Evolutionary conservation across 2,888 invertebrate species (phyloP).

Genomic region (Brachypterus glaber): DNA sequence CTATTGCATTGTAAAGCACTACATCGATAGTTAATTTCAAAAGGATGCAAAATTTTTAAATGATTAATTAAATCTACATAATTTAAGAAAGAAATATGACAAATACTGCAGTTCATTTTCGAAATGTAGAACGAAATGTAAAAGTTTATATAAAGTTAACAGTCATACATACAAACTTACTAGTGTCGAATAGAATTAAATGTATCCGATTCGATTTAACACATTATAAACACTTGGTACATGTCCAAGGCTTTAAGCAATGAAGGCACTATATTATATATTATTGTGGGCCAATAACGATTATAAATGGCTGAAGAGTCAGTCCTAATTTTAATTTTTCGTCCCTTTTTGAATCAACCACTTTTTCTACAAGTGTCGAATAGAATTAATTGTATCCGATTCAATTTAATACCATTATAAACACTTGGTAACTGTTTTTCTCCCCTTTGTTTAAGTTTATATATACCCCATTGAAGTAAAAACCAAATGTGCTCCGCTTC

Average conservation of each 20-base stretch:
- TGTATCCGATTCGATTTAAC: not conserved
- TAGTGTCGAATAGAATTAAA: not conserved
- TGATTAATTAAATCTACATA: not conserved
- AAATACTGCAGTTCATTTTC: not conserved
- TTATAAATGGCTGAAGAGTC: not conserved
- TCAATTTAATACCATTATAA: not conserved
- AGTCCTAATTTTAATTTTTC: not conserved
- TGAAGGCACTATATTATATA: not conserved
- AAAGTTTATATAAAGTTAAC: no score
- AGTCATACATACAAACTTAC: no score
- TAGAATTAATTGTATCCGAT: not conserved
- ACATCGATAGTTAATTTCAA: not conserved
- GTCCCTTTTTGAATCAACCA: no score
- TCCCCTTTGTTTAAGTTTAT: slow-evolving; percentile 1
- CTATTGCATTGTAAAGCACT: not conserved
- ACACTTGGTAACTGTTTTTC: slow-evolving; percentile 6
- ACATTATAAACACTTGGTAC: slow-evolving; percentile 2
- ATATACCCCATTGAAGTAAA: slow-evolving; percentile 8
- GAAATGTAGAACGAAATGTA: not conserved
- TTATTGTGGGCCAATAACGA: not conserved
- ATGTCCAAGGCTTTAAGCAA: slow-evolving; percentile 1
- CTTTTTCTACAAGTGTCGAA: no score
- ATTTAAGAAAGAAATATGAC: not conserved
- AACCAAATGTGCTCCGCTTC: slow-evolving; percentile 6
- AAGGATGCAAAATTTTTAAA: not conserved